Percentiles rank a stretch among this genome's conserved stretches.
These are phyloP conservation scores for Castor canadensis DNA, from an alignment of 2,113 vertebrate genomes.

Conservation along the genomic window DNA sequence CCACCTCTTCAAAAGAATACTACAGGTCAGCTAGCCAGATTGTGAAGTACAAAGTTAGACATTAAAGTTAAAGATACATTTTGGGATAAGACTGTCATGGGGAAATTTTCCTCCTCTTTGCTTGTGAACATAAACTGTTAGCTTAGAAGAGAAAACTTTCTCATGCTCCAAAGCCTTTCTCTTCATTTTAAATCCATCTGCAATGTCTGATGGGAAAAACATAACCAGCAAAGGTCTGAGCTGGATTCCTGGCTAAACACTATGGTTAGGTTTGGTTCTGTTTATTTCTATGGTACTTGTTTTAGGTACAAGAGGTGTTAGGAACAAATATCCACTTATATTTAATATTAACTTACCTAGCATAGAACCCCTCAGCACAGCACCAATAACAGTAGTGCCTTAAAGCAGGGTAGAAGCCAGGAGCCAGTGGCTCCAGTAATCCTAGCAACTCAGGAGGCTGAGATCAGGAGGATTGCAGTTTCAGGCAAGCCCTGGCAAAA, in stretches of 20 bases:
- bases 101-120: constrained; percentile 9
- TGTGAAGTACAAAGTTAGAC: constrained; percentile 49
- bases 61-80: not conserved
- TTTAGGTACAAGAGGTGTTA: constrained; percentile 66
- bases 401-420: constrained; percentile 53
- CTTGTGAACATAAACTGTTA: constrained; percentile 1
- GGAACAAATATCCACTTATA: constrained; percentile 72
- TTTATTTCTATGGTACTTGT: constrained; percentile 51
- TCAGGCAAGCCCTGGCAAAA: no score
- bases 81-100: constrained; percentile 22
- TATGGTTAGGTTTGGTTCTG: constrained; percentile 53
- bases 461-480: no score
- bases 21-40: constrained; percentile 42
- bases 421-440: no score
- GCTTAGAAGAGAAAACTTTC: constrained; percentile 44
- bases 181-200: constrained; percentile 42
- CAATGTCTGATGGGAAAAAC: constrained; percentile 39
- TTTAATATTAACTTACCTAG: constrained; percentile 67
- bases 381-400: constrained; percentile 67
- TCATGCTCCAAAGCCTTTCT: constrained; percentile 1
- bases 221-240: constrained; percentile 38
- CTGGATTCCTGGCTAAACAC: not conserved
- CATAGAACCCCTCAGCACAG: constrained; percentile 29
- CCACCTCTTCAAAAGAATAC: constrained; percentile 59
- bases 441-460: no score